A percentile compares a stretch with the other conserved stretches of the same genome.
Conservation (phyloP, 1,140 invertebrate species). For the Penaeus japonicus region DNA sequence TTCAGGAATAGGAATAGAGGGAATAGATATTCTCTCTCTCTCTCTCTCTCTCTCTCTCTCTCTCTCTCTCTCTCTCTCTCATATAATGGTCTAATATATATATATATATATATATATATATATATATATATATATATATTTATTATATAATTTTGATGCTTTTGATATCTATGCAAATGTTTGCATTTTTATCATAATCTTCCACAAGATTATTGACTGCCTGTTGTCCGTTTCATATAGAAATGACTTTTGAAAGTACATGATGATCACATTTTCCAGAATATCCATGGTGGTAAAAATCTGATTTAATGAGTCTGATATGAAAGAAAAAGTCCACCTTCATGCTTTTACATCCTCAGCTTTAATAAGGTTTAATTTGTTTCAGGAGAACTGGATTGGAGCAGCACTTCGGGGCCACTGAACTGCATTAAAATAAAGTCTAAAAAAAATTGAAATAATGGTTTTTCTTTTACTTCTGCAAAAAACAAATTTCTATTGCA, state of each 20-base stretch:
- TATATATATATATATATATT: no score
- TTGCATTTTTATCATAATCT: no score
- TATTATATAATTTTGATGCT: no score
- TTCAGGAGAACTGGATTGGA: neutral
- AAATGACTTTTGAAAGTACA: neutral
- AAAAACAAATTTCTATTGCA: no score
- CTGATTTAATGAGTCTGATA: slow-evolving; percentile 46
- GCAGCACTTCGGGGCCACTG: neutral
- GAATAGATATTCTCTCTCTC: no score
- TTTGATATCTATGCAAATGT: no score
- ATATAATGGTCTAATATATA: no score
- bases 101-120: no score
- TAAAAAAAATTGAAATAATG: slow-evolving; percentile 1
- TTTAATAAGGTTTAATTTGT: neutral
- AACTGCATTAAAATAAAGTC: slow-evolving; percentile 3
- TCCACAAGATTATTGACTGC: neutral
- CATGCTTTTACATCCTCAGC: neutral
- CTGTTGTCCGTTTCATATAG: neutral
- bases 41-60: no score
- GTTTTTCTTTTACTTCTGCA: neutral
- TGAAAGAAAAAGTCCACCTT: neutral
- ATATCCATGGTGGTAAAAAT: neutral
- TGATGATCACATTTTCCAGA: slow-evolving; percentile 14
- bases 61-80: no score
- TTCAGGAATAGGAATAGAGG: no score